Conservation (phyloP, 2,797 vertebrate genomes). For the Premnoplex brunnescens region DNA sequence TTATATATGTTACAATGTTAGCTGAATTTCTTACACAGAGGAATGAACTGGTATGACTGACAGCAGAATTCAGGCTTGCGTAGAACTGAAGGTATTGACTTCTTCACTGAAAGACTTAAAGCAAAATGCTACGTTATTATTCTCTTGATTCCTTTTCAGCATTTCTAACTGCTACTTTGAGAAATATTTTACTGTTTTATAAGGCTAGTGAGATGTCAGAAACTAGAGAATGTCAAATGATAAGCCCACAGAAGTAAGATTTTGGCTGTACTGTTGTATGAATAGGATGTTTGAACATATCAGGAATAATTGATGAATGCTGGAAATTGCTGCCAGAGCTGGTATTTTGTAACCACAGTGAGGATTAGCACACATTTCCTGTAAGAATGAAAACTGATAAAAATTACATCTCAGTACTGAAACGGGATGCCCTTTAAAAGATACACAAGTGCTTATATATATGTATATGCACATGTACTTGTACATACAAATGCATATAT, state of each 20-base stretch:
- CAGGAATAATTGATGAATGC: slow-evolving; percentile 8
- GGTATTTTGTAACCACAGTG: background rate
- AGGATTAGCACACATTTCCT: background rate
- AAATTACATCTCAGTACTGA: background rate
- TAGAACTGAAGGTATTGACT: background rate
- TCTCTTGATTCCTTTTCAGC: background rate
- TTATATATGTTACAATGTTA: background rate
- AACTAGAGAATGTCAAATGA: background rate
- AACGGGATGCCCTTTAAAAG: background rate
- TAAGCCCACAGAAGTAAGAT: background rate
- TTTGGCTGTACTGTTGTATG: background rate
- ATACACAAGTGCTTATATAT: background rate
- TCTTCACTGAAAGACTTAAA: background rate
- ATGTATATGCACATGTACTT: background rate
- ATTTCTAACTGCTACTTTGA: background rate
- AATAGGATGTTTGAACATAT: background rate
- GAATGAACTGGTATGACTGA: background rate
- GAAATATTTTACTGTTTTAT: background rate
- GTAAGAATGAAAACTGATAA: background rate
- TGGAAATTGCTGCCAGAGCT: background rate
- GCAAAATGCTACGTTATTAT: background rate
- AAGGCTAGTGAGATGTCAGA: background rate
- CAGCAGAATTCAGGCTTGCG: background rate
- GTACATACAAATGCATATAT: background rate
- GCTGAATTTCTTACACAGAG: background rate